A percentile compares a stretch with the other conserved stretches of the same genome.
Conservation (phyloP, 2,113 vertebrate species). For the Ranitomeya variabilis region DNA sequence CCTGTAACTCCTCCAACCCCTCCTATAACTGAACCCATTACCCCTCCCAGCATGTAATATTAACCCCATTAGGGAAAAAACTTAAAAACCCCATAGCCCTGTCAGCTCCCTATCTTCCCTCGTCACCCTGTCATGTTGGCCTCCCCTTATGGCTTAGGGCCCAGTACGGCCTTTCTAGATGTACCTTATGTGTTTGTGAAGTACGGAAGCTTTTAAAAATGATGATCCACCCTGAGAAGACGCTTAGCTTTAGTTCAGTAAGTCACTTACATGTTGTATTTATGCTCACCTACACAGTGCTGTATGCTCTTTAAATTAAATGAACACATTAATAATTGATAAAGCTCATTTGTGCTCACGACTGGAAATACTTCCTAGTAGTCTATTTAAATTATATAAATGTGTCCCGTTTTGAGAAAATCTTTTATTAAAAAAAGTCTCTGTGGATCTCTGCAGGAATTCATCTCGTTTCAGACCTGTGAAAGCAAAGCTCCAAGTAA, state of each 20-base stretch:
- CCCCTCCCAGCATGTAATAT: too few relatives aligned
- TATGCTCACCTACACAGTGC: background rate
- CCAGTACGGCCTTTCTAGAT: background rate
- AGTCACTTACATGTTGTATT: constrained; percentile 1
- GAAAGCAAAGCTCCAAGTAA: constrained; percentile 26
- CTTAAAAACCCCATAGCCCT: too few relatives aligned
- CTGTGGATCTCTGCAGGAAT: constrained; percentile 2
- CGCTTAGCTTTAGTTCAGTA: background rate
- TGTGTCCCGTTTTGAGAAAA: constrained; percentile 20
- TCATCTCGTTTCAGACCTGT: background rate
- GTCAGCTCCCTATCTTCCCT: too few relatives aligned
- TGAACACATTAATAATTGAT: constrained; percentile 16
- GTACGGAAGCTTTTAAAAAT: background rate
- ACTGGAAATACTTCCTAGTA: background rate
- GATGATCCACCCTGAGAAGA: background rate
- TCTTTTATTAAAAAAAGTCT: constrained; percentile 21
- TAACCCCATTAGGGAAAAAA: too few relatives aligned
- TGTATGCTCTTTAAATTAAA: constrained; percentile 18
- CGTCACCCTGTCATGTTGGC: too few relatives aligned
- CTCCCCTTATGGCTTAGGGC: too few relatives aligned
- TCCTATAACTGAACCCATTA: too few relatives aligned
- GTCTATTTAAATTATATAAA: constrained; percentile 32
- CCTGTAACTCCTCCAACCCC: too few relatives aligned
- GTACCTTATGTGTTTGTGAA: background rate
- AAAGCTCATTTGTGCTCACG: constrained; percentile 8